phyloP scores from a whole-genome alignment of 2,888 invertebrate species.

The Thecophora atra region DNA sequence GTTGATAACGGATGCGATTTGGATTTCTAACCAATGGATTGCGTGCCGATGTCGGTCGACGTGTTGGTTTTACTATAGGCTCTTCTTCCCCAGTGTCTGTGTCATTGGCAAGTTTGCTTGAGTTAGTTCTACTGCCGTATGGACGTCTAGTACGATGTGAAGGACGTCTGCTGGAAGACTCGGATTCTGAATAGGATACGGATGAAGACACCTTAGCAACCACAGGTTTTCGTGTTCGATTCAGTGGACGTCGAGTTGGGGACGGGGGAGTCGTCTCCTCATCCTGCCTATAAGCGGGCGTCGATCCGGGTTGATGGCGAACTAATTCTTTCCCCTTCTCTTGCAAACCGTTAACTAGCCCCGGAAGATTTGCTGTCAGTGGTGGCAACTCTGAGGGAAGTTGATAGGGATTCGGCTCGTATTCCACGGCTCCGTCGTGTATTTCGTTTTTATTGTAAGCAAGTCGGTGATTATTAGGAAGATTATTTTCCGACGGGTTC shows the following conservation, averaged over 20 bases:
- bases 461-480: conserved; percentile 57
- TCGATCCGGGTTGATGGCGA: conserved; percentile 60
- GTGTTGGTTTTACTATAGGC: conserved; percentile 43
- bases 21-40: conserved; percentile 62
- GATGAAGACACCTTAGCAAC: conserved; percentile 61
- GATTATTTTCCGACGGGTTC: conserved; percentile 35
- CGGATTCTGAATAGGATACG: conserved; percentile 60
- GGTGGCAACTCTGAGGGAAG: conserved; percentile 70
- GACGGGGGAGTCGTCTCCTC: conserved; percentile 53
- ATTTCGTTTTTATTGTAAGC: conserved; percentile 60
- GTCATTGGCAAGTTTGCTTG: conserved; percentile 32
- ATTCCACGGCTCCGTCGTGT: conserved; percentile 64
- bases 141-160: conserved; percentile 66
- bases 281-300: conserved; percentile 56
- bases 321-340: conserved; percentile 64
- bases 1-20: conserved; percentile 65
- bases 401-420: conserved; percentile 67
- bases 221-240: conserved; percentile 68
- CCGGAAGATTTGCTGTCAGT: conserved; percentile 70
- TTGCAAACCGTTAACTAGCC: conserved; percentile 71
- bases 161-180: conserved; percentile 57
- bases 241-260: conserved; percentile 65
- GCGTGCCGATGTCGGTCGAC: conserved; percentile 53
- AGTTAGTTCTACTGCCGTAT: conserved; percentile 48
- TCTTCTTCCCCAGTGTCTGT: conserved; percentile 39